Conservation (phyloP, 2,888 invertebrate species). For the Isotomurus palustris region DNA sequence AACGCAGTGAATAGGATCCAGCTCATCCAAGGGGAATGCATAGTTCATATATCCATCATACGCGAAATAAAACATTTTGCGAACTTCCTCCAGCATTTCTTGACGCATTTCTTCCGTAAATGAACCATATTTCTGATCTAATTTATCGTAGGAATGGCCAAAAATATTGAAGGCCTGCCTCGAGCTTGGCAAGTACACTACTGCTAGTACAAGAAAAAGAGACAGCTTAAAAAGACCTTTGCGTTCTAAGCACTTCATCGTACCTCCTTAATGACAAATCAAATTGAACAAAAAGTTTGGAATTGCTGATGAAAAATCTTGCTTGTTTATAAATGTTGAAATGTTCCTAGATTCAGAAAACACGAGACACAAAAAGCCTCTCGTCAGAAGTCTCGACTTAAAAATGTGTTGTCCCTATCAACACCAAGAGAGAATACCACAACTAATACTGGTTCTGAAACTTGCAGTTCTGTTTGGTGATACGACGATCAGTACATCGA, state of each 20-base stretch:
- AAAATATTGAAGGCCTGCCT: constrained; percentile 47
- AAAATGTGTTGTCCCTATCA: too few species aligned
- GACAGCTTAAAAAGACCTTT: background rate
- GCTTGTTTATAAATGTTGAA: too few species aligned
- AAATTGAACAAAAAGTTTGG: too few species aligned
- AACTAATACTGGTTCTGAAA: too few species aligned
- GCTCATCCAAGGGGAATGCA: constrained; percentile 61
- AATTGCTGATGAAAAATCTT: too few species aligned
- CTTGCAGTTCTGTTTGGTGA: too few species aligned
- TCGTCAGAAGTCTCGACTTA: too few species aligned
- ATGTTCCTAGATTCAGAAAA: too few species aligned
- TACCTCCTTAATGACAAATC: too few species aligned
- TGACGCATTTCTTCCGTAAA: constrained; percentile 50
- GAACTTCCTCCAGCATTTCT: constrained; percentile 51
- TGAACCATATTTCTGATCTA: constrained; percentile 50
- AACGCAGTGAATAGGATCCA: constrained; percentile 60
- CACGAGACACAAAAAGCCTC: too few species aligned
- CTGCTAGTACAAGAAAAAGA: constrained; percentile 12
- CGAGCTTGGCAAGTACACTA: constrained; percentile 36
- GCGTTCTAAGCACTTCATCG: background rate
- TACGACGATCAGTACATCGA: too few species aligned
- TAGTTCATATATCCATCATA: constrained; percentile 61
- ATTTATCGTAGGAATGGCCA: constrained; percentile 47
- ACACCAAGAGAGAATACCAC: too few species aligned
- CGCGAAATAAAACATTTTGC: constrained; percentile 58